These are phyloP conservation scores for Dynastes tityus DNA, from an alignment of 2,888 invertebrate genomes.

Conservation along the genomic window DNA sequence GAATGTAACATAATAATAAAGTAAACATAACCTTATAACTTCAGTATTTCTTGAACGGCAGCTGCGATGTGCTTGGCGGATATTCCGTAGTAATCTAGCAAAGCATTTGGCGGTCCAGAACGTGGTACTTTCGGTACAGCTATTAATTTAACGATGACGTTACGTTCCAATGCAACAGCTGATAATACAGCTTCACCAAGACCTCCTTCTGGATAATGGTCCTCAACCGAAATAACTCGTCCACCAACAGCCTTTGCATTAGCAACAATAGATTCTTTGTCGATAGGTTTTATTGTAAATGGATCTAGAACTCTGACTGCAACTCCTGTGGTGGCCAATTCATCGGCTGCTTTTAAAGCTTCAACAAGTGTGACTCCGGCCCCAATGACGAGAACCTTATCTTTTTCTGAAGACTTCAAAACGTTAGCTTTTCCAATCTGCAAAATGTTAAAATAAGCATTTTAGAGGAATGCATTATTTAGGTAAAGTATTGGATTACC, in stretches of 20 bases:
- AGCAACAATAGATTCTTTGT: conserved; percentile 81
- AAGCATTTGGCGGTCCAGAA: conserved; percentile 90
- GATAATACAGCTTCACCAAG: conserved; percentile 95
- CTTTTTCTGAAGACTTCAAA: conserved; percentile 82
- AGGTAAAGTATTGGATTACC: conserved; percentile 67
- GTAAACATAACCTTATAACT: conserved; percentile 59
- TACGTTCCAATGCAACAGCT: conserved; percentile 82
- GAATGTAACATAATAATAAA: conserved; percentile 40
- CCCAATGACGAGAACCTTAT: conserved; percentile 91
- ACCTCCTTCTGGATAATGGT: conserved; percentile 97
- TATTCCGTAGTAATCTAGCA: conserved; percentile 93
- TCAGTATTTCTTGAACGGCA: conserved; percentile 79
- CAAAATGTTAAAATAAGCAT: conserved; percentile 49
- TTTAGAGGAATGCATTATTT: conserved; percentile 35
- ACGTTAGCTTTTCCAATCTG: conserved; percentile 86
- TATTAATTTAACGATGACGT: conserved; percentile 83
- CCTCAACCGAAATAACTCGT: conserved; percentile 93
- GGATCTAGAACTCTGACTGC: conserved; percentile 91
- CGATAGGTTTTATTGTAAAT: conserved; percentile 97
- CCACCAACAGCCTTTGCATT: conserved; percentile 88
- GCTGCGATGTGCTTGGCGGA: conserved; percentile 84
- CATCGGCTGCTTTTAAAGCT: conserved; percentile 87
- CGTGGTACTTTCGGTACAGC: conserved; percentile 90
- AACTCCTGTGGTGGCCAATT: conserved; percentile 81
- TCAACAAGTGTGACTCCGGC: conserved; percentile 96